phyloP scores from a whole-genome alignment of 1,140 invertebrate species.

The Dreissena rostriformis region DNA sequence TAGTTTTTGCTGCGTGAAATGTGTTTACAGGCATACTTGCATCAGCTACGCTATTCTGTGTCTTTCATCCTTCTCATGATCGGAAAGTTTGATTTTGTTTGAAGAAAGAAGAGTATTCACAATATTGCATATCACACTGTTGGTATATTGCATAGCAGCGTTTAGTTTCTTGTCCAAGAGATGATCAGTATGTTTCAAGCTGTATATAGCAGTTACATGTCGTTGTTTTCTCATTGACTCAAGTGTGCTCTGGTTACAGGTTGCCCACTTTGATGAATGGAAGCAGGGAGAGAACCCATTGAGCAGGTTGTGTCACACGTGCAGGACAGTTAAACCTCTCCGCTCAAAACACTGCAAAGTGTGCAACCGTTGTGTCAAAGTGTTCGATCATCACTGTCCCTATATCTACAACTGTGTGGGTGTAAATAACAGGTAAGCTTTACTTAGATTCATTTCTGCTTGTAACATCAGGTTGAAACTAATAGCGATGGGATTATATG shows the following conservation, averaged over 20 bases:
- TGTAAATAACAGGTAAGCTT: constrained; percentile 79
- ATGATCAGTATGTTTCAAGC: too few relatives aligned
- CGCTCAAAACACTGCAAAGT: constrained; percentile 95
- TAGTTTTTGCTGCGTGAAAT: too few relatives aligned
- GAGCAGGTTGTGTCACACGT: constrained; percentile 94
- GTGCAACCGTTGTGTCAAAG: constrained; percentile 94
- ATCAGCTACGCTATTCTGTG: too few relatives aligned
- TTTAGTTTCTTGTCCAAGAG: background rate
- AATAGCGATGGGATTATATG: too few relatives aligned
- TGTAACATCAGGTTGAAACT: too few relatives aligned
- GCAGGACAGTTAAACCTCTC: constrained; percentile 90
- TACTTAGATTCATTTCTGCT: background rate
- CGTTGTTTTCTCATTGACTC: background rate
- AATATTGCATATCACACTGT: too few relatives aligned
- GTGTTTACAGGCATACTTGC: too few relatives aligned
- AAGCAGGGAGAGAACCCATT: constrained; percentile 93
- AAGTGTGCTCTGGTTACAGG: constrained; percentile 79
- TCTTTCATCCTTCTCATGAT: too few relatives aligned
- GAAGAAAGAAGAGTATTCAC: too few relatives aligned
- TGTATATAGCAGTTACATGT: background rate
- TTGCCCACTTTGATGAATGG: constrained; percentile 94
- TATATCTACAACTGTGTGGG: constrained; percentile 96
- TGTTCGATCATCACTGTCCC: constrained; percentile 97
- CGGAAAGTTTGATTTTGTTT: too few relatives aligned
- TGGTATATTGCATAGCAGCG: background rate